Evolutionary conservation across 2,888 invertebrate genomes (phyloP).

Genomic region (Agrochola lota): DNA sequence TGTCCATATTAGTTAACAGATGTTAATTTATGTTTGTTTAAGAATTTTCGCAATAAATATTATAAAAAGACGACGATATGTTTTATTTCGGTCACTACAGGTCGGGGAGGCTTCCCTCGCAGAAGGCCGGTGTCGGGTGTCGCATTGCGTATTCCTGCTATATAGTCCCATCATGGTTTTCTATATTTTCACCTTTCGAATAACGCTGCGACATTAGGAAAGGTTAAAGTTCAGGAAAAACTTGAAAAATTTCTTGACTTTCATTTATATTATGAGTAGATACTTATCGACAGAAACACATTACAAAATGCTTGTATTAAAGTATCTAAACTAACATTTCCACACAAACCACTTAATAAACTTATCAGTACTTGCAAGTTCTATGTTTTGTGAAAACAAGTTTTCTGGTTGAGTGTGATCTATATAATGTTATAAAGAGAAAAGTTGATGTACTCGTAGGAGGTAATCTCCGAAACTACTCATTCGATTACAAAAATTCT

Average conservation of each 20-base stretch:
- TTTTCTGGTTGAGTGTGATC: not conserved
- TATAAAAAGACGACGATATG: conserved; percentile 59
- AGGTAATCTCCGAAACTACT: no score
- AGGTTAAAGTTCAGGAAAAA: conserved; percentile 51
- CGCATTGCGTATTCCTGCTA: conserved; percentile 64
- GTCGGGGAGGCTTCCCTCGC: conserved; percentile 4
- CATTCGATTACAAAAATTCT: no score
- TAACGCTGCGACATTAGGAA: conserved; percentile 54
- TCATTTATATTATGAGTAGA: conserved; percentile 19
- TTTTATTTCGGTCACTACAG: conserved; percentile 46
- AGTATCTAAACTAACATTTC: conserved; percentile 6
- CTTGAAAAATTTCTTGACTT: not conserved
- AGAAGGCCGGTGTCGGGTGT: conserved; percentile 27
- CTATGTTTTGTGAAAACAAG: not conserved
- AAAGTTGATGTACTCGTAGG: no score
- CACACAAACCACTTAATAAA: conserved; percentile 2
- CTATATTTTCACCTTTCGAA: conserved; percentile 56
- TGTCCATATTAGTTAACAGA: conserved; percentile 75
- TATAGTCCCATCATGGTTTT: conserved; percentile 3
- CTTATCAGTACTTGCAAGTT: not conserved
- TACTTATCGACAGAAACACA: not conserved
- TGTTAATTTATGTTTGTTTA: conserved; percentile 80
- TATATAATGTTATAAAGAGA: no score
- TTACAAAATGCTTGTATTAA: not conserved
- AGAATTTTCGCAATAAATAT: conserved; percentile 79